Evolutionary conservation across 2,797 vertebrate species (phyloP).

Genomic region (Carcharodon carcharias): DNA sequence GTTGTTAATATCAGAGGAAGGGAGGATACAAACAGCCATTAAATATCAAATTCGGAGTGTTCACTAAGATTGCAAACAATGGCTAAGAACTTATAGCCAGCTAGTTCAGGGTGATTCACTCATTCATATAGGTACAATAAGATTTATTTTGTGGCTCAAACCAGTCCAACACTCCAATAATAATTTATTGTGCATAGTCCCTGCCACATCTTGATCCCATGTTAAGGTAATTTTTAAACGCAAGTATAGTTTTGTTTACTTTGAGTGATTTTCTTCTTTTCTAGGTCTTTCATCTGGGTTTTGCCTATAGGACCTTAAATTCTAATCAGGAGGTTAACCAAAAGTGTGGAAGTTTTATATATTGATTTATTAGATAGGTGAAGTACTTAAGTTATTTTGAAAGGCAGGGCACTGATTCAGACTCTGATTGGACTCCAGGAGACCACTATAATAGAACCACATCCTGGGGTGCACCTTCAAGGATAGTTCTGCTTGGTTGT

Average conservation of each 20-base stretch:
- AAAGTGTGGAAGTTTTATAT: background rate
- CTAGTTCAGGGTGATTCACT: background rate
- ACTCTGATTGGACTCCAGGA: background rate
- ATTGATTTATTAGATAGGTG: background rate
- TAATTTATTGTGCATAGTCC: background rate
- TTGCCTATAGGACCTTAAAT: background rate
- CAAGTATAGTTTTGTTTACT: background rate
- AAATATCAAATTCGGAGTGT: background rate
- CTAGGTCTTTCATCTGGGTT: background rate
- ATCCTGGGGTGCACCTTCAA: background rate
- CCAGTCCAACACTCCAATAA: background rate
- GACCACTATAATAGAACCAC: background rate
- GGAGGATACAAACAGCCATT: no score
- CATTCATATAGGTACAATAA: background rate
- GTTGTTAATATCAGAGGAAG: background rate
- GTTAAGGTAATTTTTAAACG: background rate
- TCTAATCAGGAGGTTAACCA: background rate
- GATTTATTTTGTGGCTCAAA: background rate
- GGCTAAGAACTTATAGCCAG: background rate
- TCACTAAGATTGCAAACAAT: background rate
- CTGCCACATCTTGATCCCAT: background rate
- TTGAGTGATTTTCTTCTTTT: background rate
- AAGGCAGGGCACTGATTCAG: background rate
- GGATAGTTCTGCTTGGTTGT: no score
- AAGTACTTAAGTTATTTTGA: background rate